Percentiles rank a stretch among this genome's conserved stretches.
These are phyloP conservation scores for Dynastes tityus DNA, from an alignment of 2,888 invertebrate species.

Conservation along the genomic window DNA sequence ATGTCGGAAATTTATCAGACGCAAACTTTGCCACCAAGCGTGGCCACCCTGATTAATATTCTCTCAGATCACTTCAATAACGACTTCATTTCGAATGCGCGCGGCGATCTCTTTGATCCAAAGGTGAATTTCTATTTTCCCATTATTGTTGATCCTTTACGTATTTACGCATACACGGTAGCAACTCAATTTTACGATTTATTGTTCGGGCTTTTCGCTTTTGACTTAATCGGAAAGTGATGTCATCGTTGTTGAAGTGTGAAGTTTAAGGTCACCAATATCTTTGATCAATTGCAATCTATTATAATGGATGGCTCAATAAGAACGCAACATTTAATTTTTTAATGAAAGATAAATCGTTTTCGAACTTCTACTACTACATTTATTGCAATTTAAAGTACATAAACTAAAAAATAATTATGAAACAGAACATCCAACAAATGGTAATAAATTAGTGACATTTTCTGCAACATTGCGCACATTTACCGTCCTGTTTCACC, in stretches of 20 bases:
- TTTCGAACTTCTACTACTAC: not conserved
- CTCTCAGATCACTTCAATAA: slow-evolving; percentile 9
- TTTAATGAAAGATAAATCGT: not conserved
- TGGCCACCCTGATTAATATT: not conserved
- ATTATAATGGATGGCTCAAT: not conserved
- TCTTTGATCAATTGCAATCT: not conserved
- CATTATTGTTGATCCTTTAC: not conserved
- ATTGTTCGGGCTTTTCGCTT: slow-evolving; percentile 15
- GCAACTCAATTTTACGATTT: slow-evolving; percentile 9
- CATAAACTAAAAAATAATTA: too few relatives aligned
- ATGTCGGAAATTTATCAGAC: not conserved
- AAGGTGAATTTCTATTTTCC: slow-evolving; percentile 7
- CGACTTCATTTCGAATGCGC: slow-evolving; percentile 9
- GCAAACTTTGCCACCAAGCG: not conserved
- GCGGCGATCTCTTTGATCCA: slow-evolving; percentile 1
- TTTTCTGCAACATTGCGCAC: too few relatives aligned
- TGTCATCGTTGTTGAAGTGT: not conserved
- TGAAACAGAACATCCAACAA: too few relatives aligned
- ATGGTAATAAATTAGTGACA: too few relatives aligned
- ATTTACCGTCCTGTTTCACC: too few relatives aligned
- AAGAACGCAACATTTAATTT: not conserved
- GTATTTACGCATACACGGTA: not conserved
- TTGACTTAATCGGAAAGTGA: not conserved
- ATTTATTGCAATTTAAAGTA: too few relatives aligned
- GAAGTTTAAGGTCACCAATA: too few relatives aligned